These are phyloP conservation scores for Dicentrarchus labrax DNA, from an alignment of 2,113 vertebrate genomes.

Conservation along the genomic window DNA sequence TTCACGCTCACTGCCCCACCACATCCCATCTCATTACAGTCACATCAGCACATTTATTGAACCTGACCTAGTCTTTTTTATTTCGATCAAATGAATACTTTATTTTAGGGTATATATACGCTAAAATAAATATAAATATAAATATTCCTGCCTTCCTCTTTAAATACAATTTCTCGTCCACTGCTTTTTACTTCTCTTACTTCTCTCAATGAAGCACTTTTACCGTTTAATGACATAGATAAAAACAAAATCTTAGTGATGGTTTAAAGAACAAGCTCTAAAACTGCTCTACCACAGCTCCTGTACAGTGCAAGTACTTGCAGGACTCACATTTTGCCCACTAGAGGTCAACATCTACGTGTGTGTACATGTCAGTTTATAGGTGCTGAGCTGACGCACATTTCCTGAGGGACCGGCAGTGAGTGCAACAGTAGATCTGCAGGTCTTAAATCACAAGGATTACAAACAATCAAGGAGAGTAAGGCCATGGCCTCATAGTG, in stretches of 20 bases:
- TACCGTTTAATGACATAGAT: neutral
- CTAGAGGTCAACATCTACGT: conserved; percentile 60
- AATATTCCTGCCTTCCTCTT: neutral
- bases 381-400: neutral
- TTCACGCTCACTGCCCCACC: neutral
- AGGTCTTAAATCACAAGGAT: conserved; percentile 28
- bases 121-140: no score
- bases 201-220: neutral
- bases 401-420: neutral
- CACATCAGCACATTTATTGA: conserved; percentile 14
- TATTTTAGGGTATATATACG: no score
- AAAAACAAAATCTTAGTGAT: neutral
- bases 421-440: neutral
- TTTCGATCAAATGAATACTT: neutral
- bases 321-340: conserved; percentile 43
- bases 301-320: neutral
- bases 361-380: neutral
- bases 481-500: neutral
- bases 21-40: neutral
- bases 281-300: neutral
- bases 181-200: neutral
- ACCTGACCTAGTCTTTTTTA: neutral
- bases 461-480: neutral
- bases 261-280: neutral
- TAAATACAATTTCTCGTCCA: neutral